Evolutionary conservation across 1,140 invertebrate genomes (phyloP).

Genomic region (Lordiphosa collinella): DNA sequence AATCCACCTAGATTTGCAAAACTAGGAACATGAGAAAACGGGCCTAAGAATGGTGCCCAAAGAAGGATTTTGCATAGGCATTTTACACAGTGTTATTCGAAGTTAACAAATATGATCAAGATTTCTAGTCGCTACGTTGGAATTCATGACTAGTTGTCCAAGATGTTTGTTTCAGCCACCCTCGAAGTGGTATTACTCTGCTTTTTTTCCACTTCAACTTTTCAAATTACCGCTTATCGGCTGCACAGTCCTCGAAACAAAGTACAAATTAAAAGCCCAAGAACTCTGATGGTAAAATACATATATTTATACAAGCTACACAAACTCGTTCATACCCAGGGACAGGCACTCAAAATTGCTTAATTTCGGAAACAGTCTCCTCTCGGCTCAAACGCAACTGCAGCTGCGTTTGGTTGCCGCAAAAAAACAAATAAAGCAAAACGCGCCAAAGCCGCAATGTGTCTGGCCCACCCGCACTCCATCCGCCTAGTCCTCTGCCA

Average conservation of each 20-base stretch:
- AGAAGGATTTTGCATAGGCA: too few relatives aligned
- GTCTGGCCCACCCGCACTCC: constrained; percentile 27
- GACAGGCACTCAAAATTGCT: constrained; percentile 43
- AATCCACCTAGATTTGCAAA: too few relatives aligned
- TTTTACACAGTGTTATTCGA: too few relatives aligned
- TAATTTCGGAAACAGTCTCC: constrained; percentile 28
- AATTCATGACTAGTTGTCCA: too few relatives aligned
- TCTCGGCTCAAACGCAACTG: background rate
- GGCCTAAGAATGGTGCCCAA: too few relatives aligned
- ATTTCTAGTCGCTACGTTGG: too few relatives aligned
- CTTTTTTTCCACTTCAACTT: background rate
- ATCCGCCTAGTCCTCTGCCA: background rate
- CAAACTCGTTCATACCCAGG: constrained; percentile 16
- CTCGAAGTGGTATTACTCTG: too few relatives aligned
- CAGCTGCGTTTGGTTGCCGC: background rate
- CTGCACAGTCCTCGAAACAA: constrained; percentile 4
- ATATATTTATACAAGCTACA: constrained; percentile 25
- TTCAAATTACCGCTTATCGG: constrained; percentile 44
- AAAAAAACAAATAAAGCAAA: constrained; percentile 62
- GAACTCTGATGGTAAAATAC: constrained; percentile 3
- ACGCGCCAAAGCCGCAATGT: constrained; percentile 68
- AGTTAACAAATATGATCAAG: too few relatives aligned
- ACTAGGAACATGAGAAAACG: too few relatives aligned
- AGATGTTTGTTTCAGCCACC: too few relatives aligned
- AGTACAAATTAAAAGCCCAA: background rate